Evolutionary conservation across 2,113 vertebrate genomes (phyloP), one percentile per base, ranked within the genome.

Genomic region (Paraplagusia blochii): DNA sequence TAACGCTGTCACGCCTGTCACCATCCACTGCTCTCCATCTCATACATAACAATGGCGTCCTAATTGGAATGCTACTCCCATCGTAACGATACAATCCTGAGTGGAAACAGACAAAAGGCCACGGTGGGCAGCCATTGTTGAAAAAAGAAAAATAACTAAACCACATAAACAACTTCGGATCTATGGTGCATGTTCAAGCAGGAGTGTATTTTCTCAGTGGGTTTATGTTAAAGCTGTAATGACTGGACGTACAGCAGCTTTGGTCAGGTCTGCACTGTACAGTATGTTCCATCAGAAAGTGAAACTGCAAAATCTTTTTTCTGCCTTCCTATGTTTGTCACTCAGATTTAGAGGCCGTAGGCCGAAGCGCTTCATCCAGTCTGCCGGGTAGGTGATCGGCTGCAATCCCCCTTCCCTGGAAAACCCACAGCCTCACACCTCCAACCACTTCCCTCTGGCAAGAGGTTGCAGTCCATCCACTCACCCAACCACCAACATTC

Each of bases 1-100:
- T 36, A 17, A 40, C 10, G 56, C 79, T 76, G 81, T 73, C 80
- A 81, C 62, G 55, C 51, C 67, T 40, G 75, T 65, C 59, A 43
- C 72, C 57, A 54, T 57, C 59, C 60, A 45, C 55, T 22, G 40
- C 71, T 64, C 71, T 66, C 65, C 52, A 54, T 66, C 74, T 72
- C 69, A 53, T 63, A 72, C 51, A 62, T 40, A 80, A 78, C 74
- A 76, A 76, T 67, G 44, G 38, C 38, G n/a, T 61, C 66, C 44
- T 86, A 82, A 86, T 78, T 84, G 81, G 79, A 64, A 76, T 7
- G 44, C 79, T 48, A n/a, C 61, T 52, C 18, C 44, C 17, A 63
- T 64, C 43, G 71, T 58, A 36, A 53, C 74, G 40, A 63, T 44
- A 44, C 67, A 67, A 63, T 65, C 53, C 58, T 53, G 11, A 69